These are phyloP conservation scores for Cephalophus harveyi DNA, from an alignment of 2,113 vertebrate genomes.

Conservation along the genomic window DNA sequence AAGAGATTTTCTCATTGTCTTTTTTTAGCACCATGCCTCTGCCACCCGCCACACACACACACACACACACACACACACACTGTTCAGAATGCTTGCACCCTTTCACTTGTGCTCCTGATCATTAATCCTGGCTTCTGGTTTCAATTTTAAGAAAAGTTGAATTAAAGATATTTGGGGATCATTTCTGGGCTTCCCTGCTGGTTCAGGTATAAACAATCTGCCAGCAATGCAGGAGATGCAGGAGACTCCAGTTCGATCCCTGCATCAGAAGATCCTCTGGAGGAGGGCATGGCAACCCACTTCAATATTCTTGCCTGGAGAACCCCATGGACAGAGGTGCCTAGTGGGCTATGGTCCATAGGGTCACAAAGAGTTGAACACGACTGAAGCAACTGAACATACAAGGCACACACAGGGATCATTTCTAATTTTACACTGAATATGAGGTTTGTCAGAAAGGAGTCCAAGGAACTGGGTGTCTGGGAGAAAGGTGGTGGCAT, in stretches of 20 bases:
- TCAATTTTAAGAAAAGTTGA: background rate
- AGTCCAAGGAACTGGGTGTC: too few species aligned
- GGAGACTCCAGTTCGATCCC: too few species aligned
- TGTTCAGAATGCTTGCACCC: background rate
- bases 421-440: background rate
- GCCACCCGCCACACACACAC: background rate
- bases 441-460: background rate
- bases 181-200: background rate
- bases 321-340: too few species aligned
- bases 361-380: too few species aligned
- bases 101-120: background rate
- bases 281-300: too few species aligned
- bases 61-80: background rate
- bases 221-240: too few species aligned
- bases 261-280: too few species aligned
- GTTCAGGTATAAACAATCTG: too few species aligned
- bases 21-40: rapidly evolving
- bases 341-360: too few species aligned
- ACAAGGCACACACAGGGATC: background rate
- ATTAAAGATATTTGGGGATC: background rate
- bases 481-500: too few species aligned
- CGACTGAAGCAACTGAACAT: background rate
- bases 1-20: background rate
- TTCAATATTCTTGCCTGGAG: too few species aligned
- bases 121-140: background rate